A percentile compares a stretch with the other conserved stretches of the same genome.
These are phyloP conservation scores for Crocuta crocuta DNA, from an alignment of 2,113 vertebrate species.

Conservation along the genomic window DNA sequence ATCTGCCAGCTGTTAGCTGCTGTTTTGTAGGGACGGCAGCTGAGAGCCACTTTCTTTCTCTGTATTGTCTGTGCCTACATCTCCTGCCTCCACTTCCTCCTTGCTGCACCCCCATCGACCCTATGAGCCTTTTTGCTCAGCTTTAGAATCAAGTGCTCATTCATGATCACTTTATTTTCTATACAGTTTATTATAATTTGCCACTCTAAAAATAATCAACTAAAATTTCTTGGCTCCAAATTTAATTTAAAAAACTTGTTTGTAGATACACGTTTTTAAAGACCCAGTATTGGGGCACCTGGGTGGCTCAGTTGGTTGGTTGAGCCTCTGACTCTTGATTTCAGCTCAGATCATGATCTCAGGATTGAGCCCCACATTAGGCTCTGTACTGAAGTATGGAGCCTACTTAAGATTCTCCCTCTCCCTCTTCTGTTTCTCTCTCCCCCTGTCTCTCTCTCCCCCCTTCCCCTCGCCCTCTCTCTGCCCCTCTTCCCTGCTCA, in stretches of 20 bases:
- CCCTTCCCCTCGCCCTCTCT: no score
- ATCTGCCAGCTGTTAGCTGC: not conserved
- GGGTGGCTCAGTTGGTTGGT: no score
- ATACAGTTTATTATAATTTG: not conserved
- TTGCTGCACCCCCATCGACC: rapidly evolving
- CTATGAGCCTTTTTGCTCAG: not conserved
- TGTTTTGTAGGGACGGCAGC: not conserved
- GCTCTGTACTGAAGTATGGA: no score
- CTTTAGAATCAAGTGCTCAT: not conserved
- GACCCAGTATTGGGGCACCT: not conserved
- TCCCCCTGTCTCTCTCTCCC: no score
- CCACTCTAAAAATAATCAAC: not conserved
- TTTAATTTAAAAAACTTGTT: not conserved
- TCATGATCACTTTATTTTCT: not conserved
- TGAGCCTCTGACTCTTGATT: no score
- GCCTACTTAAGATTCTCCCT: no score
- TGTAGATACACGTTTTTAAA: not conserved
- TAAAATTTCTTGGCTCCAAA: not conserved
- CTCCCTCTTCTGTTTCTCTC: no score
- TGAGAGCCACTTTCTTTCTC: not conserved
- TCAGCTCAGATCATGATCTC: no score
- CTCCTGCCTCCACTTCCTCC: rapidly evolving
- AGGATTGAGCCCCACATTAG: no score
- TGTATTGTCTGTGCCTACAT: rapidly evolving
- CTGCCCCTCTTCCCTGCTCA: no score